Conservation (phyloP, 1,140 invertebrate species). For the Parasteatoda tepidariorum region DNA sequence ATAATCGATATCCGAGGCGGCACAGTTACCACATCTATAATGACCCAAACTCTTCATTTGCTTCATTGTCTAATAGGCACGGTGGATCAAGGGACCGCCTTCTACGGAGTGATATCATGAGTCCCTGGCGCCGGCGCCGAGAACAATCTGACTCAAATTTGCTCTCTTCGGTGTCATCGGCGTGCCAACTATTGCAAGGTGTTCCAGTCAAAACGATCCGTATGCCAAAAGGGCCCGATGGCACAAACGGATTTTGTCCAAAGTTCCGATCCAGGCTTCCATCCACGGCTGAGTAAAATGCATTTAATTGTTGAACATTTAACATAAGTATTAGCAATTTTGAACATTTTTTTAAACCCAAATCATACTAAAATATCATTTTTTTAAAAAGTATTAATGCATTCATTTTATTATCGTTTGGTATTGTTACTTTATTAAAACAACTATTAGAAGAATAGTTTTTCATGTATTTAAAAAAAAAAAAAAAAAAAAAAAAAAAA, state of each 20-base stretch:
- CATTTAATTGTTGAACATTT: constrained; percentile 19
- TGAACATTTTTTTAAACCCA: background rate
- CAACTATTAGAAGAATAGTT: background rate
- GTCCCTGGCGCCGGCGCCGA: constrained; percentile 43
- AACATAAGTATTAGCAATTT: background rate
- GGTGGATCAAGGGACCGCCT: constrained; percentile 30
- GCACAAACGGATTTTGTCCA: constrained; percentile 78
- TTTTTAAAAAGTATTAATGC: background rate
- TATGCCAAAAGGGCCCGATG: constrained; percentile 85
- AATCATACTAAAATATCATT: background rate
- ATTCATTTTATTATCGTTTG: background rate
- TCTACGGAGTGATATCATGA: constrained; percentile 4
- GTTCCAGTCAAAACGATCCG: constrained; percentile 78
- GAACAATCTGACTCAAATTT: constrained; percentile 49
- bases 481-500: no score
- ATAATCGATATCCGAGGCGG: constrained; percentile 22
- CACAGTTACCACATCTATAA: constrained; percentile 51
- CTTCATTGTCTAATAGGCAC: constrained; percentile 25
- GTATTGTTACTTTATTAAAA: background rate
- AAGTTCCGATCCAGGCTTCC: constrained; percentile 34
- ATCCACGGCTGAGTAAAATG: constrained; percentile 41
- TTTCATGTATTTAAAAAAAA: background rate
- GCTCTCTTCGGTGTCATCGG: background rate
- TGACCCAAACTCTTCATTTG: constrained; percentile 43
- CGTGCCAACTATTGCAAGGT: constrained; percentile 77